Base-by-base conservation (phyloP, 2,888 invertebrate genomes). In the Mesoligia furuncula region DNA sequence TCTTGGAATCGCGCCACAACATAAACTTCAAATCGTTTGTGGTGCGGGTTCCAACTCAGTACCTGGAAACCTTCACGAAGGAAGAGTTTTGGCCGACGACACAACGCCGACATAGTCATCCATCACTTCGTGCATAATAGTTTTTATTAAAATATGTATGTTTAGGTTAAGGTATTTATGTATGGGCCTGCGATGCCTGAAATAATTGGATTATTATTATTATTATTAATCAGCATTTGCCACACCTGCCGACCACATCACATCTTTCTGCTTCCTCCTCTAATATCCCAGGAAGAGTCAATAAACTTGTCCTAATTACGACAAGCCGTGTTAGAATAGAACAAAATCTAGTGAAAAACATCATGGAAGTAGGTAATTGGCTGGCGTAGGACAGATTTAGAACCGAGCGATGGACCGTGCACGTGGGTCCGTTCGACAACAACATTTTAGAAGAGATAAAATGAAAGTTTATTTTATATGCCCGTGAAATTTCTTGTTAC, bases 331-430 rank as follows among this genome's bases (percentile, higher is more conserved):
- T 54, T n/a, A 39, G 42, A 64, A 77, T 42, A 79, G 27, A 57
- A 24, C 42, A 20, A 31, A 75, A 72, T 57, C 51, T 45, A 51
- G 27, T 65, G 57, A 77, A 85, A 84, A 74, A 69, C 77, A 75
- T 79, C 54, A 68, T 77, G 70, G 74, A 72, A 79, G 59, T 80
- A 74, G 81, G 81, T 77, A 81, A 77, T 83, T 77, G 77, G 79
- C 65, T 71, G 62, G 59, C 51, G 68, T 17, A 61, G 65, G 59
- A 77, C 80, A 81, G 75, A 76, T 61, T 77, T 88, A 88, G 73
- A 77, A 36, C 24, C 11, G 69, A 72, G 84, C 82, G 69, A 66
- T 74, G 70, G 77, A 77, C 65, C 71, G 65, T 51, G 62, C 87
- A 88, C 85, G 85, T 84, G 83, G 83, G 48, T 51, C 20, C 27